Conservation (phyloP, 2,888 invertebrate species). For the Hymenopus coronatus region DNA sequence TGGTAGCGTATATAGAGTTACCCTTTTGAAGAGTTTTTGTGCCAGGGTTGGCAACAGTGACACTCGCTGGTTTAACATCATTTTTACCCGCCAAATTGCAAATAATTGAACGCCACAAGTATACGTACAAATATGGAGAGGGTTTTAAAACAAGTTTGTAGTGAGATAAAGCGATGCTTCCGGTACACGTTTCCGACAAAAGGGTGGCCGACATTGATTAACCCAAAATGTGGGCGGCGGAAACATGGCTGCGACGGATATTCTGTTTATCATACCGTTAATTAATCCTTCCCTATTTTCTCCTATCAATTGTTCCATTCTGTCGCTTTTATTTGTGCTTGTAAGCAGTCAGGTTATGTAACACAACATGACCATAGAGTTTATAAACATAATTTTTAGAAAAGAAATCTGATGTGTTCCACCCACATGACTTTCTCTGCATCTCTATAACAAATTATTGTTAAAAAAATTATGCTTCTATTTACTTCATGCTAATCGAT, state of each 20-base stretch:
- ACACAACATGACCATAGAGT: no score
- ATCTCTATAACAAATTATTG: no score
- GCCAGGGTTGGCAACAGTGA: not conserved
- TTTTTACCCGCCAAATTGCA: not conserved
- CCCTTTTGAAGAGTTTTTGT: no score
- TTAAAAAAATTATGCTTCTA: no score
- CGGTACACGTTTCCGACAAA: not conserved
- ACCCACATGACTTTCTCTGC: no score
- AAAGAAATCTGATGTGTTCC: no score
- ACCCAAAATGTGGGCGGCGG: not conserved
- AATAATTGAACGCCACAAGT: not conserved
- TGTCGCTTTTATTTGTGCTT: no score
- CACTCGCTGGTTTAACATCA: not conserved
- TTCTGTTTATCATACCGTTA: not conserved
- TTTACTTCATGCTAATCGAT: no score
- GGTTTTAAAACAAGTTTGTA: not conserved
- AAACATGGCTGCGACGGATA: not conserved
- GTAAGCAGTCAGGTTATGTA: no score
- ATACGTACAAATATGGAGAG: not conserved
- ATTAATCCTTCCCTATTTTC: not conserved
- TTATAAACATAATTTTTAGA: no score
- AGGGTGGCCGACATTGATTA: not conserved
- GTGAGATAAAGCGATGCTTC: not conserved
- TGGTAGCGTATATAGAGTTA: no score
- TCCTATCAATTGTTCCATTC: not conserved